Conservation (phyloP, 92 coral and sea anemone species). For the Isaurus tuberculatus region DNA sequence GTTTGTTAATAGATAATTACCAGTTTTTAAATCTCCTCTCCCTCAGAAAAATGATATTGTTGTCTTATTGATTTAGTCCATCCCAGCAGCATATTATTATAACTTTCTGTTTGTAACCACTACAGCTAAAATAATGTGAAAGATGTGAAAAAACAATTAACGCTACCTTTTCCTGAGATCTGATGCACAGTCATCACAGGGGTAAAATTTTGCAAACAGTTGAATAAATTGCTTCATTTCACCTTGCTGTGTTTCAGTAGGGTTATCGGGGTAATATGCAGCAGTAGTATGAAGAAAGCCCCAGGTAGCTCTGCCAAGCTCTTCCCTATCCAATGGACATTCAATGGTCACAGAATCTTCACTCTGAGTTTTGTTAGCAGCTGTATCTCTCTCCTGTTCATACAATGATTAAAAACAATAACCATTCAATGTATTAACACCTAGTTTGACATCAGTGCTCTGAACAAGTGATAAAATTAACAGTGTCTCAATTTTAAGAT, state of each 20-base stretch:
- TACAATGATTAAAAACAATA: neutral
- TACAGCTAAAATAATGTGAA: neutral
- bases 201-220: conserved; percentile 86
- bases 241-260: conserved; percentile 74
- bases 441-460: too few species aligned
- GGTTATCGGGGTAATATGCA: conserved; percentile 93
- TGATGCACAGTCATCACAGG: conserved; percentile 93
- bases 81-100: neutral
- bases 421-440: too few species aligned
- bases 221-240: conserved; percentile 87
- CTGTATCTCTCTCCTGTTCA: conserved; percentile 4
- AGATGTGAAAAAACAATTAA: neutral
- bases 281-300: conserved; percentile 97
- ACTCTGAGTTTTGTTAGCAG: neutral
- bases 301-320: conserved; percentile 94
- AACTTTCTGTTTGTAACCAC: too few species aligned
- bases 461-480: too few species aligned
- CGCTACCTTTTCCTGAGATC: conserved; percentile 83
- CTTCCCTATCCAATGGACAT: conserved; percentile 87
- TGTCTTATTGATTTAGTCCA: neutral
- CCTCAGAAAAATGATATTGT: too few species aligned
- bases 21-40: too few species aligned
- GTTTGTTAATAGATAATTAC: too few species aligned
- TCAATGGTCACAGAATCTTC: conserved; percentile 48
- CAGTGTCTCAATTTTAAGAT: too few species aligned